Conservation (phyloP, 1,140 invertebrate species). For the Hyles vespertilio region DNA sequence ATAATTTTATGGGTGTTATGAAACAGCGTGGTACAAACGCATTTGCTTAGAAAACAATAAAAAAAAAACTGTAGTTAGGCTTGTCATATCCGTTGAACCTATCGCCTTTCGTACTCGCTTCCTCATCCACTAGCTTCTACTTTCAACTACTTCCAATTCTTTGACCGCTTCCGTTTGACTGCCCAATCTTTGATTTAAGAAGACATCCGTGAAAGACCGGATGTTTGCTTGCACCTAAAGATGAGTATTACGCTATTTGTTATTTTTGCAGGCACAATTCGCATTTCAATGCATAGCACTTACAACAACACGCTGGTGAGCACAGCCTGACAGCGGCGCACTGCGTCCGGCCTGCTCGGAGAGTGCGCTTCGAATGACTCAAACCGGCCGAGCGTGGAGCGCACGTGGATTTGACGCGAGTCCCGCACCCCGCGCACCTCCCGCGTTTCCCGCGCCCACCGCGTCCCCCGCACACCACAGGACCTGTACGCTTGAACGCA, state of each 20-base stretch:
- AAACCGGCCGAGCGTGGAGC: slow-evolving; percentile 31
- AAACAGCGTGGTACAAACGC: slow-evolving; percentile 27
- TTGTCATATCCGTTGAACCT: slow-evolving; percentile 16
- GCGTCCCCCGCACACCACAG: slow-evolving; percentile 29
- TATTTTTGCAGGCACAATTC: slow-evolving; percentile 54
- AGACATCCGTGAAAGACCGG: slow-evolving; percentile 1
- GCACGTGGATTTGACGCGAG: slow-evolving; percentile 67
- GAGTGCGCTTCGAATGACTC: slow-evolving; percentile 34
- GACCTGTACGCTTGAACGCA: slow-evolving; percentile 44
- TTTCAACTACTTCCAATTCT: slow-evolving; percentile 9
- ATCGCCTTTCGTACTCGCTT: slow-evolving; percentile 15
- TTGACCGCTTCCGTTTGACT: slow-evolving; percentile 1
- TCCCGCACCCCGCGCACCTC: slow-evolving; percentile 26
- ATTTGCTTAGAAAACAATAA: slow-evolving; percentile 33
- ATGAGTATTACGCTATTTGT: not conserved
- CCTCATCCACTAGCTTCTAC: slow-evolving; percentile 23
- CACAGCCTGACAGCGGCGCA: slow-evolving; percentile 55
- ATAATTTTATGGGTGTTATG: slow-evolving; percentile 19
- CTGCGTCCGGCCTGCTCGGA: slow-evolving; percentile 33
- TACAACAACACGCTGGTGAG: slow-evolving; percentile 63
- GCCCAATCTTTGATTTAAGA: too few relatives aligned
- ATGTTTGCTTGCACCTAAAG: not conserved
- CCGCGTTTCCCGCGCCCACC: slow-evolving; percentile 38
- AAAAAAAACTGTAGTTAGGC: slow-evolving; percentile 43
- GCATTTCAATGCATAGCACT: slow-evolving; percentile 68